phyloP scores from a whole-genome alignment of 2,797 vertebrate genomes.

The Dendrocincla fuliginosa region DNA sequence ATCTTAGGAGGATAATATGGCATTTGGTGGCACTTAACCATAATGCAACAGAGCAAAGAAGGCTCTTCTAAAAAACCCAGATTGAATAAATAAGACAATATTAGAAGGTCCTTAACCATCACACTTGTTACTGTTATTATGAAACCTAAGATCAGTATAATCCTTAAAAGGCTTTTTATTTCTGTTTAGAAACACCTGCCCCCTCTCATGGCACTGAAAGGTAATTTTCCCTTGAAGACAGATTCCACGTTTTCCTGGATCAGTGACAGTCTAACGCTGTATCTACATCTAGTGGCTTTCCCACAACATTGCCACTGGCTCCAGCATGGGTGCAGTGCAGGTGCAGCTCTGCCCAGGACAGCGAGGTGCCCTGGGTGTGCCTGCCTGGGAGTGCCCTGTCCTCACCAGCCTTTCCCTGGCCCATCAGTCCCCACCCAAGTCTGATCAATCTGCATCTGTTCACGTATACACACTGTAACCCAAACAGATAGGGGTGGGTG shows the following conservation, averaged over 20 bases:
- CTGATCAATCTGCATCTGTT: not conserved
- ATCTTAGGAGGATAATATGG: not conserved
- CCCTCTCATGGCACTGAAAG: not conserved
- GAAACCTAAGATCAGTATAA: not conserved
- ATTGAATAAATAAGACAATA: not conserved
- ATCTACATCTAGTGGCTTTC: constrained; percentile 65
- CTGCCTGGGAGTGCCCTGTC: not conserved
- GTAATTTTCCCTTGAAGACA: constrained; percentile 7
- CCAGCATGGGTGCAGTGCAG: not conserved
- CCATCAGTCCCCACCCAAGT: fast-evolving
- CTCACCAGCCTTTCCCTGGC: not conserved
- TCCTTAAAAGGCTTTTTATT: not conserved
- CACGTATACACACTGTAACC: fast-evolving
- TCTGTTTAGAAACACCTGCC: constrained; percentile 14
- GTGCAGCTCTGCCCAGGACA: not conserved
- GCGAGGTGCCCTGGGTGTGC: not conserved
- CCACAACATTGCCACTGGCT: not conserved
- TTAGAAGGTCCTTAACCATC: not conserved
- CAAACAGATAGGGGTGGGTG: fast-evolving
- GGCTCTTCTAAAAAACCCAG: not conserved
- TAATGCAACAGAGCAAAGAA: not conserved
- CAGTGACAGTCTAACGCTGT: not conserved
- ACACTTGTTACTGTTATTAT: not conserved
- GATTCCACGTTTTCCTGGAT: not conserved
- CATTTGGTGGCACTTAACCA: not conserved